Conservation (phyloP, 2,888 invertebrate species). For the Synergus japonicus region DNA sequence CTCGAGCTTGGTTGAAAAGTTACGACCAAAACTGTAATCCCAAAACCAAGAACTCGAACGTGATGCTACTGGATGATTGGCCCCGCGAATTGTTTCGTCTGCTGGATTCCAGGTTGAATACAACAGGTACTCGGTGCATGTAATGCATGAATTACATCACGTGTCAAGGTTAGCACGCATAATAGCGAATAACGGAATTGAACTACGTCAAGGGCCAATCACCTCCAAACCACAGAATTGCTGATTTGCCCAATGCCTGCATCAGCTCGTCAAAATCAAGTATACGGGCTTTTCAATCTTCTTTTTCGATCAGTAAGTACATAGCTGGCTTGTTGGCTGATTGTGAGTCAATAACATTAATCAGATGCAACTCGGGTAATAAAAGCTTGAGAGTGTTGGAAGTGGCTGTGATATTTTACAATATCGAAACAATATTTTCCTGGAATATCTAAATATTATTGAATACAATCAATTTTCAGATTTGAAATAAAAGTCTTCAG, state of each 20-base stretch:
- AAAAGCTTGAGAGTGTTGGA: background rate
- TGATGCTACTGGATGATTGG: slow-evolving; percentile 49
- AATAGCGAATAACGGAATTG: background rate
- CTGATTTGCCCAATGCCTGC: background rate
- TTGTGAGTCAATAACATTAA: background rate
- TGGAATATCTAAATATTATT: background rate
- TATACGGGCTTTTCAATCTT: background rate
- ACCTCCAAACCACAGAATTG: background rate
- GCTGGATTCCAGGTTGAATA: slow-evolving; percentile 2
- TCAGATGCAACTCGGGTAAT: background rate
- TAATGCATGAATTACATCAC: background rate
- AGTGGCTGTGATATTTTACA: background rate
- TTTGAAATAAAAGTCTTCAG: background rate
- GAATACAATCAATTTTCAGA: background rate
- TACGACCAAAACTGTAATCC: slow-evolving; percentile 44
- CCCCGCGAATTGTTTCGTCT: background rate
- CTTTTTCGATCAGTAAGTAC: background rate
- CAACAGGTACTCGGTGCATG: background rate
- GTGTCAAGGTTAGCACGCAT: background rate
- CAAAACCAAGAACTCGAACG: slow-evolving; percentile 44
- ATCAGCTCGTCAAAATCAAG: background rate
- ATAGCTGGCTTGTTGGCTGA: background rate
- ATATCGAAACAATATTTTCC: background rate
- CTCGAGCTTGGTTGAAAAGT: slow-evolving; percentile 40
- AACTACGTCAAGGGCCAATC: background rate